Evolutionary conservation across 2,797 vertebrate species (phyloP).

Genomic region (Mastacembelus armatus): DNA sequence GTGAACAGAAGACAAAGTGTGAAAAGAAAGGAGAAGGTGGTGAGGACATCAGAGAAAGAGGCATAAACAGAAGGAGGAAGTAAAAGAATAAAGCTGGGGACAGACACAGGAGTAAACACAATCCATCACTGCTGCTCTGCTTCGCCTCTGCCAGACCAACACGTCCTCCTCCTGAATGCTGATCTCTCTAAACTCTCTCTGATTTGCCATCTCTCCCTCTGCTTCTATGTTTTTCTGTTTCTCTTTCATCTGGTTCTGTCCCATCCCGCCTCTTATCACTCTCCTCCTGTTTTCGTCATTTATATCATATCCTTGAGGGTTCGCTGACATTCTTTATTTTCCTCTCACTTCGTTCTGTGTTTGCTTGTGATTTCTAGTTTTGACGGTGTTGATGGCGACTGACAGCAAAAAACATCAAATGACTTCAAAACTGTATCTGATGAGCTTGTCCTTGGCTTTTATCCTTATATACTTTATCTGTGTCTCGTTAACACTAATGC

Average conservation of each 20-base stretch:
- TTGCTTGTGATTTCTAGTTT: background rate
- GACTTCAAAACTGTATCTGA: background rate
- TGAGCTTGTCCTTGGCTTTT: background rate
- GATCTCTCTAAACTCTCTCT: constrained; percentile 20
- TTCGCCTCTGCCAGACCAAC: constrained; percentile 17
- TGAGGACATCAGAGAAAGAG: constrained; percentile 2
- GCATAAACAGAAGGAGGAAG: constrained; percentile 18
- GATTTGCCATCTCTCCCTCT: constrained; percentile 1
- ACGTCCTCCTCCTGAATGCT: constrained; percentile 51
- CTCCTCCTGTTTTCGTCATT: constrained; percentile 2
- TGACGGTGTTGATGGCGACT: background rate
- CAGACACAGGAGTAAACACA: constrained; percentile 69
- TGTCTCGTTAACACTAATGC: too few species aligned
- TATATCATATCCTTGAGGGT: background rate
- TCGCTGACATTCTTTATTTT: background rate
- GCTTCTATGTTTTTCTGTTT: constrained; percentile 1
- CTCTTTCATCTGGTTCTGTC: background rate
- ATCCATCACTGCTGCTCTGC: constrained; percentile 72
- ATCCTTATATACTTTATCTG: too few species aligned
- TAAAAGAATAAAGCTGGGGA: constrained; percentile 41
- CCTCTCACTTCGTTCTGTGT: background rate
- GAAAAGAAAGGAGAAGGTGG: constrained; percentile 13
- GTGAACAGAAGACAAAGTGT: background rate
- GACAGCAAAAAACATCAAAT: background rate
- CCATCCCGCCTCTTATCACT: background rate